A percentile compares a stretch with the other conserved stretches of the same genome.
Evolutionary conservation across 2,797 vertebrate species (phyloP).

Genomic region (Syngnathus rostellatus): DNA sequence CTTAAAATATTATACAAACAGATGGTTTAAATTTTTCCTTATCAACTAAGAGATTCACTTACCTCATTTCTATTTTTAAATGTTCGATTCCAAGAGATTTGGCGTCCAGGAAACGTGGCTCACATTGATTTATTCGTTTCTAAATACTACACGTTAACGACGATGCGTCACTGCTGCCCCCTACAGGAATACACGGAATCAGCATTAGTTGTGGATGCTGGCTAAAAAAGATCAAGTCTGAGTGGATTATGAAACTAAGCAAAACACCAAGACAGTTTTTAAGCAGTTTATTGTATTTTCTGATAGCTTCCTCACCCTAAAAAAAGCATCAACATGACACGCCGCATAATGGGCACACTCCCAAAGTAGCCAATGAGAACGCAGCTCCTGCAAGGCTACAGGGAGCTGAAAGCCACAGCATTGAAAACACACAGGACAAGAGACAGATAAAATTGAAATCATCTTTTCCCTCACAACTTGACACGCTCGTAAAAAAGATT

Average conservation of each 20-base stretch:
- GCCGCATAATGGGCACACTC: slow-evolving; percentile 36
- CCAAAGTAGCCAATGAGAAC: slow-evolving; percentile 20
- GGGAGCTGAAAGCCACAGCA: slow-evolving; percentile 46
- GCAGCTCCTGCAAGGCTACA: slow-evolving; percentile 37
- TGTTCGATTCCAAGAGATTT: neutral
- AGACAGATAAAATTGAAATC: slow-evolving; percentile 24
- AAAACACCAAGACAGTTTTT: slow-evolving; percentile 27
- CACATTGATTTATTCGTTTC: slow-evolving; percentile 4
- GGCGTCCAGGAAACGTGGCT: neutral
- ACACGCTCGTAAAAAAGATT: slow-evolving; percentile 26
- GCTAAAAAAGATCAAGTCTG: too few relatives aligned
- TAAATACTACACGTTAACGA: slow-evolving; percentile 17
- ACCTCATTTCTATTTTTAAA: slow-evolving; percentile 1
- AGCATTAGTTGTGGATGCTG: neutral
- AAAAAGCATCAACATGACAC: slow-evolving; percentile 38
- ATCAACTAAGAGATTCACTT: neutral
- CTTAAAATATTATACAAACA: neutral
- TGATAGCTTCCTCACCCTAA: slow-evolving; percentile 28
- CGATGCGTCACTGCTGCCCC: slow-evolving; percentile 42
- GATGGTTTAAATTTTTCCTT: too few relatives aligned
- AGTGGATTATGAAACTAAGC: slow-evolving; percentile 1
- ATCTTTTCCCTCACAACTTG: slow-evolving; percentile 46
- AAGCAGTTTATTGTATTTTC: slow-evolving; percentile 51
- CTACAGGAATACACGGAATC: slow-evolving; percentile 32
- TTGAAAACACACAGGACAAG: slow-evolving; percentile 43